phyloP scores from a whole-genome alignment of 2,113 vertebrate species.

The Mola mola region DNA sequence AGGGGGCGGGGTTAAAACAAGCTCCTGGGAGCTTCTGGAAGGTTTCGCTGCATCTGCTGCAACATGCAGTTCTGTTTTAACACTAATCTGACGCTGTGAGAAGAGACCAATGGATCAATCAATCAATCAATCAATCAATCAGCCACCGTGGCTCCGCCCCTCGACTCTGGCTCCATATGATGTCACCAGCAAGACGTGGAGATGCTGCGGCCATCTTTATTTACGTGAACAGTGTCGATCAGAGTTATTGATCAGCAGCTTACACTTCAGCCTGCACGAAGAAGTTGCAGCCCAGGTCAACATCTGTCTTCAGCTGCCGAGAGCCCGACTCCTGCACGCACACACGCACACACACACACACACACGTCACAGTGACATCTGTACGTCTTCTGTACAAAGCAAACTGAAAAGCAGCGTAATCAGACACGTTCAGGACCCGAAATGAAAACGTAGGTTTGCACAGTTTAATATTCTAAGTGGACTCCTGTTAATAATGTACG shows the following conservation, averaged over 20 bases:
- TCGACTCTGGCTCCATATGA: no score
- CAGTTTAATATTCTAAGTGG: no score
- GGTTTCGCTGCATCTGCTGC: neutral
- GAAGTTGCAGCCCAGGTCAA: conserved; percentile 91
- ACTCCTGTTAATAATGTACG: neutral
- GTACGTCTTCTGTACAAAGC: neutral
- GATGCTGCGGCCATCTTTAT: neutral
- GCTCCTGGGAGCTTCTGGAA: neutral
- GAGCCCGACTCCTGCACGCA: conserved; percentile 77
- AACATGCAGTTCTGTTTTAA: no score
- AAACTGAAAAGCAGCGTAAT: no score
- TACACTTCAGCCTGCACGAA: conserved; percentile 90
- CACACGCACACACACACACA: neutral
- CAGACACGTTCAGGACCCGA: no score
- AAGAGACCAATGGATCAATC: no score
- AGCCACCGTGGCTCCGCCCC: no score
- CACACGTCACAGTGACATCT: neutral
- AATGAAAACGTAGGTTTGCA: no score
- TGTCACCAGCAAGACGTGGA: no score
- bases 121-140: no score
- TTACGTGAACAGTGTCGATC: neutral
- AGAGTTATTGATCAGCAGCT: conserved; percentile 59
- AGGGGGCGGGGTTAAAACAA: no score
- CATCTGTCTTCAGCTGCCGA: conserved; percentile 84
- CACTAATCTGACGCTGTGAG: no score